phyloP scores from a whole-genome alignment of 2,888 invertebrate genomes.

The Tortrix viridana region DNA sequence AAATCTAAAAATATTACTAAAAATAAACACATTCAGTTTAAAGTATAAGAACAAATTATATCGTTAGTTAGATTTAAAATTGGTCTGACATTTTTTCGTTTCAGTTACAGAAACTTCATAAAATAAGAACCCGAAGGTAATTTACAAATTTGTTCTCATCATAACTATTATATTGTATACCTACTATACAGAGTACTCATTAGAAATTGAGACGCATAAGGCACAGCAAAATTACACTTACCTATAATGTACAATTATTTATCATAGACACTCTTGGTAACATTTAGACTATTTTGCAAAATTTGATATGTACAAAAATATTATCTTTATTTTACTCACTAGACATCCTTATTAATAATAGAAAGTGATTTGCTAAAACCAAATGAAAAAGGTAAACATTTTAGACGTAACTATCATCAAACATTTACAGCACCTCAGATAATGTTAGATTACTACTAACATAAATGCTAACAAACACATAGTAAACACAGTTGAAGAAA shows the following conservation, averaged over 20 bases:
- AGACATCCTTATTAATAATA: conserved; percentile 16
- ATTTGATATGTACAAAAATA: conserved; percentile 84
- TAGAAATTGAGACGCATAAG: conserved; percentile 83
- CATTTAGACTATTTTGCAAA: conserved; percentile 70
- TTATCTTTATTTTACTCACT: conserved; percentile 60
- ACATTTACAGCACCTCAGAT: conserved; percentile 44
- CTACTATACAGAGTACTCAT: conserved; percentile 37
- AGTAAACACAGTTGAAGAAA: conserved; percentile 28
- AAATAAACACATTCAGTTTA: too few species aligned
- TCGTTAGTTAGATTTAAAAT: conserved; percentile 69
- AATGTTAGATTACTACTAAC: conserved; percentile 31
- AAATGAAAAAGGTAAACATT: conserved; percentile 6
- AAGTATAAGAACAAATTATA: conserved; percentile 55
- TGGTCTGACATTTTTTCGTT: conserved; percentile 25
- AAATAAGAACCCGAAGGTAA: conserved; percentile 30
- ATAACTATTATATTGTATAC: conserved; percentile 17
- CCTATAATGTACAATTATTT: conserved; percentile 64
- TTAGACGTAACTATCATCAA: conserved; percentile 38
- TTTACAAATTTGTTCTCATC: conserved; percentile 21
- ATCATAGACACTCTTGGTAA: conserved; percentile 79
- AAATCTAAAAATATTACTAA: too few species aligned
- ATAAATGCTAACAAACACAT: conserved; percentile 34
- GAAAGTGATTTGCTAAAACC: conserved; percentile 1
- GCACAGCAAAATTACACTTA: conserved; percentile 81
- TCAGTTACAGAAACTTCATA: conserved; percentile 22